These are phyloP conservation scores for Onychostruthus taczanowskii DNA, from an alignment of 2,113 vertebrate genomes.

Conservation along the genomic window DNA sequence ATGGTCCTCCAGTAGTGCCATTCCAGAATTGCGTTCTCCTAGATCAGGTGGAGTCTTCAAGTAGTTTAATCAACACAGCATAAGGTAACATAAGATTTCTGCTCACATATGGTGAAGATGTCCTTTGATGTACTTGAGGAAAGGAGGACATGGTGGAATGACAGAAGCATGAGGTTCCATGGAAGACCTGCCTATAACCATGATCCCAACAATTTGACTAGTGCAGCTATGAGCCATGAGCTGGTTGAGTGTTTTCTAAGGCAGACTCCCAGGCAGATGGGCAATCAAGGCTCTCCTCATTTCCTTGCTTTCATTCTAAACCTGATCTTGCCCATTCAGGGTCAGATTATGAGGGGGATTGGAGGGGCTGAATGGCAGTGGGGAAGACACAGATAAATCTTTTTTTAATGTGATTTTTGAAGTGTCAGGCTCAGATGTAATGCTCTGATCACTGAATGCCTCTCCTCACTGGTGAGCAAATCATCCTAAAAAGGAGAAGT, in stretches of 20 bases:
- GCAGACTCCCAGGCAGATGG: background rate
- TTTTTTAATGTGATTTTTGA: background rate
- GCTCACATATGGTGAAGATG: background rate
- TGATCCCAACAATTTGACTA: background rate
- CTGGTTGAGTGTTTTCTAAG: background rate
- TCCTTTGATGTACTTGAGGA: background rate
- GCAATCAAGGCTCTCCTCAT: background rate
- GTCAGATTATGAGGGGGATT: background rate
- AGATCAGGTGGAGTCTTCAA: background rate
- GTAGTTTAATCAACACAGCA: background rate
- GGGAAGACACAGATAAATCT: background rate
- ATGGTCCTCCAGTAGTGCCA: background rate
- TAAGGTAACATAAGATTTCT: background rate
- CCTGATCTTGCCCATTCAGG: background rate
- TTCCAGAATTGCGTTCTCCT: background rate
- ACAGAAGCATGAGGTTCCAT: background rate
- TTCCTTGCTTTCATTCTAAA: background rate
- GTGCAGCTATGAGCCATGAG: background rate
- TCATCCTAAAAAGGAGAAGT: background rate
- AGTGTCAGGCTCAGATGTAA: background rate
- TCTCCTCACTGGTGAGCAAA: background rate
- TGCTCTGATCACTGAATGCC: background rate
- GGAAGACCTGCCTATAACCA: background rate
- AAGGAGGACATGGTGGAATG: background rate
- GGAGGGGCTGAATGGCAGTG: background rate